Conservation (phyloP, 2,113 vertebrate genomes). For the Sisor rabdophorus region DNA sequence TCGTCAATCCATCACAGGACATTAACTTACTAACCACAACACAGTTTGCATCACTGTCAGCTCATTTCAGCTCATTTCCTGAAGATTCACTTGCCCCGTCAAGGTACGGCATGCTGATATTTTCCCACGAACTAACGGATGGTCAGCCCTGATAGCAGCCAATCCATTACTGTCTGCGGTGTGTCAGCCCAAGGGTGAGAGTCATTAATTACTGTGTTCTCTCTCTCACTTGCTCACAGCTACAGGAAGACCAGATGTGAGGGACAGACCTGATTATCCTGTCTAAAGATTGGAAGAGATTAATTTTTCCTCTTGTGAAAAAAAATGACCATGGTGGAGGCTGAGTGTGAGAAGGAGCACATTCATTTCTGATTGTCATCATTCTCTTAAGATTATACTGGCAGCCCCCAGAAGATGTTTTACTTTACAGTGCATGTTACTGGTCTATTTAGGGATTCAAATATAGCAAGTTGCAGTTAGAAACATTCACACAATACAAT, state of each 20-base stretch:
- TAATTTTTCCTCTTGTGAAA: slow-evolving; percentile 42
- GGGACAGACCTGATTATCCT: slow-evolving; percentile 52
- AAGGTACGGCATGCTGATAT: slow-evolving; percentile 40
- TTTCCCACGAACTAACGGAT: slow-evolving; percentile 51
- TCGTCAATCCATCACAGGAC: background rate
- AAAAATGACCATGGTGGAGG: slow-evolving; percentile 26
- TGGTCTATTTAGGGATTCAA: slow-evolving; percentile 35
- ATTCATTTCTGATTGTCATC: slow-evolving; percentile 50
- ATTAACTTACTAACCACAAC: slow-evolving; percentile 7
- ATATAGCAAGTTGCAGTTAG: slow-evolving; percentile 24
- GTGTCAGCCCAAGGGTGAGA: slow-evolving; percentile 51
- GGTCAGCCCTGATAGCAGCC: slow-evolving; percentile 51
- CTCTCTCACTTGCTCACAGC: slow-evolving; percentile 41
- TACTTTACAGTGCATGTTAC: slow-evolving; percentile 49
- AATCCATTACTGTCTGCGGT: slow-evolving; percentile 54
- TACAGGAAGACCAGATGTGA: slow-evolving; percentile 53
- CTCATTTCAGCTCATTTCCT: slow-evolving; percentile 36
- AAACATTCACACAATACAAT: slow-evolving; percentile 14
- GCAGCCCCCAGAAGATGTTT: slow-evolving; percentile 46
- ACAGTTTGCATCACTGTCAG: background rate
- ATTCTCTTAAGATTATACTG: slow-evolving; percentile 47
- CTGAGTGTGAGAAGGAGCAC: slow-evolving; percentile 14
- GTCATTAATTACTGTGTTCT: slow-evolving; percentile 56
- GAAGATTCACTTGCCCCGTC: slow-evolving; percentile 33
- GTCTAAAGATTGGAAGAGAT: slow-evolving; percentile 52